Conservation (phyloP, 2,888 invertebrate genomes). For the Hermaeophaga mercurialis region DNA sequence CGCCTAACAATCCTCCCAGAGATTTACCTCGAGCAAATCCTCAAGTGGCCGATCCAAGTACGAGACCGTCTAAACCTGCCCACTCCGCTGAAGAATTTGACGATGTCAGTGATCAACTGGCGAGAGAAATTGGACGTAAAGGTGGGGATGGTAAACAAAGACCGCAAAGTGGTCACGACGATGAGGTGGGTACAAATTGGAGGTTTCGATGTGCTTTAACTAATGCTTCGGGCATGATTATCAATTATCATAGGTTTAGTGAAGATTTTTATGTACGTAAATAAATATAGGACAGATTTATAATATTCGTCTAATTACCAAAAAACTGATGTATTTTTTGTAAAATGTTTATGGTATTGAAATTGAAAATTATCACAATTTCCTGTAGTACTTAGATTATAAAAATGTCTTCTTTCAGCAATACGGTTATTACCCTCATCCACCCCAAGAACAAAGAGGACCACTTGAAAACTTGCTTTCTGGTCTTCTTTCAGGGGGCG, state of each 20-base stretch:
- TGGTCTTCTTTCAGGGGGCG: slow-evolving; percentile 39
- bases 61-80: slow-evolving; percentile 9
- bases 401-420: slow-evolving; percentile 41
- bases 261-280: not conserved
- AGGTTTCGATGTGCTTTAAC: slow-evolving; percentile 1
- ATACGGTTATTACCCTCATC: slow-evolving; percentile 47
- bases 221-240: not conserved
- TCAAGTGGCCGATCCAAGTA: not conserved
- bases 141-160: slow-evolving; percentile 14
- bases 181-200: slow-evolving; percentile 7
- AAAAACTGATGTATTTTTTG: too few relatives aligned
- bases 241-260: too few relatives aligned
- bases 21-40: not conserved
- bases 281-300: not conserved
- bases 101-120: slow-evolving; percentile 32
- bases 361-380: too few relatives aligned
- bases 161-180: slow-evolving; percentile 5
- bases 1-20: not conserved
- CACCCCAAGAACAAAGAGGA: slow-evolving; percentile 41
- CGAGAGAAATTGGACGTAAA: slow-evolving; percentile 23
- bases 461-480: slow-evolving; percentile 42
- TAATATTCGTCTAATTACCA: too few relatives aligned
- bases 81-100: slow-evolving; percentile 20
- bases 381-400: too few relatives aligned
- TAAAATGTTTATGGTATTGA: too few relatives aligned